These are phyloP conservation scores for Gobius niger DNA, from an alignment of 2,113 vertebrate species.

Conservation along the genomic window DNA sequence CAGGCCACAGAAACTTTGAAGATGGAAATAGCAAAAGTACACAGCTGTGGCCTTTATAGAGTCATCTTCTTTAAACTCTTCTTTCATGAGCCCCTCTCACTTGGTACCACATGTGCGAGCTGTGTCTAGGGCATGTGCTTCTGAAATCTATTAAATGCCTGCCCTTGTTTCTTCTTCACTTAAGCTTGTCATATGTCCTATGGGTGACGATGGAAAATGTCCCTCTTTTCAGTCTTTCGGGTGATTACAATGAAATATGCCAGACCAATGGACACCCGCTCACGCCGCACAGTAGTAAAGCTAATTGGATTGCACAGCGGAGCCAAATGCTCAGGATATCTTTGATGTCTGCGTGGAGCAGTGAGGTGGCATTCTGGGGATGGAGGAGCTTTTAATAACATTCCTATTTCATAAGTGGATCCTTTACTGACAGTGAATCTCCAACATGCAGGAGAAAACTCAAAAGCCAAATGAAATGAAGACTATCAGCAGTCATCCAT, in stretches of 20 bases:
- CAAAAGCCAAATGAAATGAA: neutral
- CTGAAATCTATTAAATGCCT: constrained; percentile 8
- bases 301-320: constrained; percentile 44
- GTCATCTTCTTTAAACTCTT: neutral
- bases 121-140: neutral
- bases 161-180: constrained; percentile 20
- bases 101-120: neutral
- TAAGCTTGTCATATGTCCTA: constrained; percentile 20
- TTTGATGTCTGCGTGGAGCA: constrained; percentile 46
- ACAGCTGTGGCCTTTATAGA: constrained; percentile 22
- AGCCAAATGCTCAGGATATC: constrained; percentile 29
- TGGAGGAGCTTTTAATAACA: constrained; percentile 30
- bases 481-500: too few relatives aligned
- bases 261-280: constrained; percentile 50
- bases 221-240: constrained; percentile 42
- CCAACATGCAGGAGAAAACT: constrained; percentile 16
- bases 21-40: constrained; percentile 34
- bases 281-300: constrained; percentile 41
- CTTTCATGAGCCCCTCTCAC: neutral
- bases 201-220: constrained; percentile 19
- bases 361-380: constrained; percentile 12
- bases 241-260: constrained; percentile 48
- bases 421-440: constrained; percentile 21
- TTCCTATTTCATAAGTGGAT: constrained; percentile 32
- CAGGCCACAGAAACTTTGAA: constrained; percentile 22